Base-by-base conservation (phyloP, 1,140 invertebrate species). In the Chironomus tepperi region DNA sequence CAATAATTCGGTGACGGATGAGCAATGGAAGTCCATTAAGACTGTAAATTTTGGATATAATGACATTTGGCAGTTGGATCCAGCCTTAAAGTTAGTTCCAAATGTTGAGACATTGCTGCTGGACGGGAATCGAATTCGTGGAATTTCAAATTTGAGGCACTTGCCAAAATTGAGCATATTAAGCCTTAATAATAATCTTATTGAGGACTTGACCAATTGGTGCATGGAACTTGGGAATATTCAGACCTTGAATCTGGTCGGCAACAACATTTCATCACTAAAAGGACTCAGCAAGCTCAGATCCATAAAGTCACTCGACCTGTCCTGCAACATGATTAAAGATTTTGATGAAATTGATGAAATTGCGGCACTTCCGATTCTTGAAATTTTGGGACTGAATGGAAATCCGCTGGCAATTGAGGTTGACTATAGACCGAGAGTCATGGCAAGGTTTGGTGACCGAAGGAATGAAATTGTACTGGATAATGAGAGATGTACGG, bases 201-300 rank as follows among this genome's bases (percentile, higher is more conserved):
- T 89, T 77, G 80, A 81, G 0, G 79, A 88, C 0, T 89, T 93
- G 64, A 86, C 91, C 3, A 87, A 92, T 79, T 88, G 96, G 81
- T 91, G 97, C 79, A 89, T 90, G 7, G 92, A 91, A 81, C 86
- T 98, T 74, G 95, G 94, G 1, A 96, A 97, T 83, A 87, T 98
- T n/a, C 88, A 91, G 12, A 88, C 87, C 75, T 87, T 98, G n/a
- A 91, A 95, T 80, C 80, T 98, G 47, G 91, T 93, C 0, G 90
- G 94, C 77, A 98, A 98, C 83, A 87, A 89, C 78, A 87, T 98
- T 0, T 87, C 85, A 18, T 88, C 88, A 0, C 80, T 97, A 0
- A 84, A 87, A 75, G 91, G 93, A 72, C 91, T 98, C 77, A 87
- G 89, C 0, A 94, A 95, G 81, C 78, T 97, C 6, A 93, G 93